phyloP scores from a whole-genome alignment of 2,888 invertebrate genomes.

The Linyphia triangularis region DNA sequence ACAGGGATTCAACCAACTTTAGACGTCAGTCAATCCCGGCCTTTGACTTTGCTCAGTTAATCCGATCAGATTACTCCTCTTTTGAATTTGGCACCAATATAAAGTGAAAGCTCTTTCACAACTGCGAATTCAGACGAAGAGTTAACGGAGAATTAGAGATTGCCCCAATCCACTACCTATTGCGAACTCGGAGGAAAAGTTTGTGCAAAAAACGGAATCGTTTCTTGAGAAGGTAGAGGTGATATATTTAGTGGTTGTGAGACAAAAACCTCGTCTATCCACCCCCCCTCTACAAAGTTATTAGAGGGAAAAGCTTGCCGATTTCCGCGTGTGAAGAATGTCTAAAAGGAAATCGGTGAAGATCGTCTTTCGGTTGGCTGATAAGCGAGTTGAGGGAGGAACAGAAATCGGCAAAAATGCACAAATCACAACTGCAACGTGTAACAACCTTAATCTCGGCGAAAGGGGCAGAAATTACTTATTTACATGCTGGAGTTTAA shows the following conservation, averaged over 20 bases:
- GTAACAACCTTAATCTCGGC: neutral
- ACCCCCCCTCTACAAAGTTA: neutral
- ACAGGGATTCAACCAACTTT: too few species aligned
- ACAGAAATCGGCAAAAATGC: neutral
- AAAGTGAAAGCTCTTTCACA: too few species aligned
- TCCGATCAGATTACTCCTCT: too few species aligned
- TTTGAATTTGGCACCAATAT: too few species aligned
- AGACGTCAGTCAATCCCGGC: too few species aligned
- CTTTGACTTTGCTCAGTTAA: too few species aligned
- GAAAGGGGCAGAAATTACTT: too few species aligned
- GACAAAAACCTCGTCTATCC: neutral
- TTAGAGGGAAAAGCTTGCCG: neutral
- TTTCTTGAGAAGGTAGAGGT: neutral
- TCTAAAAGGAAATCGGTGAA: neutral
- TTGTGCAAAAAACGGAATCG: neutral
- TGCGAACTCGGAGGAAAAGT: too few species aligned
- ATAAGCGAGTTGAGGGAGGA: neutral
- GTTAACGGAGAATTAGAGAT: too few species aligned
- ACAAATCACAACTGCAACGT: neutral
- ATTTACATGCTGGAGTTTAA: neutral
- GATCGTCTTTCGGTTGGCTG: neutral
- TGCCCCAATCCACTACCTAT: too few species aligned
- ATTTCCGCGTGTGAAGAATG: neutral
- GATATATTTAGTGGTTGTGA: neutral
- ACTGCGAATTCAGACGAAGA: too few species aligned